These are phyloP conservation scores for Manis javanica DNA, from an alignment of 2,797 vertebrate species.

Conservation along the genomic window DNA sequence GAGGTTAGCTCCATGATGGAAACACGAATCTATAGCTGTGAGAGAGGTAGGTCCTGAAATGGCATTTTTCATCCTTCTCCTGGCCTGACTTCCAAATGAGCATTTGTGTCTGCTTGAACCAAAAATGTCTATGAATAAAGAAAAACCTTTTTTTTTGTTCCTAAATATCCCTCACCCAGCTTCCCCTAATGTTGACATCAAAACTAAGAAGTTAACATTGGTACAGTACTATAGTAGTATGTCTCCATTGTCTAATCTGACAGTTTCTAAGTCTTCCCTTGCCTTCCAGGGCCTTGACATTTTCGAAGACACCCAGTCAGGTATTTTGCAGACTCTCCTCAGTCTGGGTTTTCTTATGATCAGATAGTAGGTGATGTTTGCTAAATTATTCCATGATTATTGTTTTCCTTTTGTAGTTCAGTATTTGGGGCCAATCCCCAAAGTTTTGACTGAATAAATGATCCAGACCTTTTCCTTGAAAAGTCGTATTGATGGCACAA, in stretches of 20 bases:
- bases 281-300: background rate
- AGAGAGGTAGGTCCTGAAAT: background rate
- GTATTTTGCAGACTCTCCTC: background rate
- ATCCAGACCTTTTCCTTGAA: background rate
- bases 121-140: background rate
- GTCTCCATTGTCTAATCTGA: background rate
- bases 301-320: background rate
- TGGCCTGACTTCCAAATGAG: background rate
- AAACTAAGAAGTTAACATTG: background rate
- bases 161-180: background rate
- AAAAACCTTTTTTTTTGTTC: background rate
- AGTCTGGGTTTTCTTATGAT: background rate
- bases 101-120: background rate
- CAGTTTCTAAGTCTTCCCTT: background rate
- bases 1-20: background rate
- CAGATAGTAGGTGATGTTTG: background rate
- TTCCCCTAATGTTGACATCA: background rate
- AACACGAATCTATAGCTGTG: background rate
- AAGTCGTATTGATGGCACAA: background rate
- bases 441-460: background rate
- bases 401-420: slow-evolving; percentile 51
- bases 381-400: background rate
- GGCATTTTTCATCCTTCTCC: background rate
- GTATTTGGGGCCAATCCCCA: background rate
- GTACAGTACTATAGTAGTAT: no score